phyloP scores from a whole-genome alignment of 2,797 vertebrate genomes.

The Hippoglossus hippoglossus region DNA sequence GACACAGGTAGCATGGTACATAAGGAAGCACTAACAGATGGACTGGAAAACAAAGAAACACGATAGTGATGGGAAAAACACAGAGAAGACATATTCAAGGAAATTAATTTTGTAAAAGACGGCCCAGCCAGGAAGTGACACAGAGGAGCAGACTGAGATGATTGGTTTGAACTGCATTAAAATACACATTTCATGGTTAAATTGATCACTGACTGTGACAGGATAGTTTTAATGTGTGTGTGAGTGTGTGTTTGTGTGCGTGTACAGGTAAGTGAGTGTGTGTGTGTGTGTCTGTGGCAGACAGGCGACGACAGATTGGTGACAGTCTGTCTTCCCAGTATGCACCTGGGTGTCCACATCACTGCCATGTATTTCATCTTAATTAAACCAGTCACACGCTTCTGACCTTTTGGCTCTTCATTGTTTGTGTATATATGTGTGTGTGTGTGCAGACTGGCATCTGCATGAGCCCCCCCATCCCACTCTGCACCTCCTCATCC shows the following conservation, averaged over 20 bases:
- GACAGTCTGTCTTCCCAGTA: conserved; percentile 69
- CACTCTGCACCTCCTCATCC: conserved; percentile 8
- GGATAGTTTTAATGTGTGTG: conserved; percentile 3
- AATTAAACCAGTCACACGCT: conserved; percentile 59
- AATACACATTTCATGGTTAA: too few relatives aligned
- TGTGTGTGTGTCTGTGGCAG: conserved; percentile 43
- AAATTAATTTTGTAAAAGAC: too few relatives aligned
- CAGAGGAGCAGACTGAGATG: too few relatives aligned
- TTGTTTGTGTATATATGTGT: conserved; percentile 3
- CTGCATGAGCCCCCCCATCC: conserved; percentile 24
- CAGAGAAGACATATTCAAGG: too few relatives aligned
- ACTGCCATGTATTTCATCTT: conserved; percentile 54
- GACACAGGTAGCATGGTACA: too few relatives aligned
- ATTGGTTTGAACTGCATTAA: too few relatives aligned
- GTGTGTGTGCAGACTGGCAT: conserved; percentile 31
- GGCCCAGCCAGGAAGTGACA: too few relatives aligned
- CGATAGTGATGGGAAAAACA: too few relatives aligned
- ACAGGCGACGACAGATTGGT: conserved; percentile 63
- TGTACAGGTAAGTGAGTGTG: conserved; percentile 1
- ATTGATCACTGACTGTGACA: neutral
- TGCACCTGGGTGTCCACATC: conserved; percentile 67
- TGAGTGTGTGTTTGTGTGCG: conserved; percentile 21
- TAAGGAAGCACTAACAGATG: too few relatives aligned
- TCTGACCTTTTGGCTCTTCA: conserved; percentile 34
- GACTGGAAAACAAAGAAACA: too few relatives aligned